These are phyloP conservation scores for Nothobranchius furzeri DNA, from an alignment of 2,113 vertebrate species.

Conservation along the genomic window DNA sequence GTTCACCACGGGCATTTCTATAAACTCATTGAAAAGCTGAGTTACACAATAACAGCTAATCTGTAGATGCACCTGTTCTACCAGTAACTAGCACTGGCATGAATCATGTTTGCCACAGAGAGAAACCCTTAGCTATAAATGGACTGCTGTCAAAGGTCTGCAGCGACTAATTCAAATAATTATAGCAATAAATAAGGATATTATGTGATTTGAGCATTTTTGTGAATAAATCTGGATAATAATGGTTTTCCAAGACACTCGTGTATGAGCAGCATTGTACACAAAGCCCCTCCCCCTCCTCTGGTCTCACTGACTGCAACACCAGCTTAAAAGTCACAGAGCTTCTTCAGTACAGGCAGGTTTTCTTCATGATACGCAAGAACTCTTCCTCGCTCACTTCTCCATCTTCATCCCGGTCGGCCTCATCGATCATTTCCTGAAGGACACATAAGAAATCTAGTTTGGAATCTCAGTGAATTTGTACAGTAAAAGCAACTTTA, in stretches of 20 bases:
- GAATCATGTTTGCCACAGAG: slow-evolving; percentile 47
- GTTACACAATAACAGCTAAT: slow-evolving; percentile 8
- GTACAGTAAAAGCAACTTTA: no score
- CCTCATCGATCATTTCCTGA: slow-evolving; percentile 96
- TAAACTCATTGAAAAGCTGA: background rate
- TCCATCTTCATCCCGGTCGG: slow-evolving; percentile 92
- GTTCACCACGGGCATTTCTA: background rate
- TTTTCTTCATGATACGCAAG: slow-evolving; percentile 95
- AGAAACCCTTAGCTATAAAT: slow-evolving; percentile 6
- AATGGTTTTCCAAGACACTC: slow-evolving; percentile 3
- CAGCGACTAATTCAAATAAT: no score
- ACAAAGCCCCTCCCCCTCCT: slow-evolving; percentile 1
- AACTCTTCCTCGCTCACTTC: slow-evolving; percentile 95
- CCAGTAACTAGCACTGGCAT: slow-evolving; percentile 24
- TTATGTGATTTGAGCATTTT: no score
- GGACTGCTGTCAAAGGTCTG: background rate
- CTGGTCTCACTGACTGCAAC: background rate
- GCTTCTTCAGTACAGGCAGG: slow-evolving; percentile 86
- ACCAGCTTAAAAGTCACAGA: background rate
- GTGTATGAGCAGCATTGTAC: slow-evolving; percentile 39
- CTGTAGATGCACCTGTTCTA: background rate
- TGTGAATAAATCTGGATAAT: slow-evolving; percentile 1
- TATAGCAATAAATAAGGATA: no score
- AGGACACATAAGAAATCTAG: slow-evolving; percentile 7
- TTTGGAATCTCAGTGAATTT: no score